Evolutionary conservation across 2,797 vertebrate species (phyloP).

Genomic region (Mico argentatus): DNA sequence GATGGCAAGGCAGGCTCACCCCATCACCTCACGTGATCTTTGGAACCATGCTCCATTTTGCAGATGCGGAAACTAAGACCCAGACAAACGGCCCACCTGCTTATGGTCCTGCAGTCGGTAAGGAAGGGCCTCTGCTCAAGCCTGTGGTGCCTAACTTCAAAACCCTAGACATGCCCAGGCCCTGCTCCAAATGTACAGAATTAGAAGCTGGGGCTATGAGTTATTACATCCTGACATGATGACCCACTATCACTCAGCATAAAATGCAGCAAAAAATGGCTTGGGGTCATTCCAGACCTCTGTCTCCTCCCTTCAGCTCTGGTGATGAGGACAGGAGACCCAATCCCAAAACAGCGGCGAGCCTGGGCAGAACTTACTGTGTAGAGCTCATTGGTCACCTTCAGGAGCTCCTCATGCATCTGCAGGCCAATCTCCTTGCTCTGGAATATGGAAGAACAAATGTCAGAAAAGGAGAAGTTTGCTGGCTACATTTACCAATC

Average conservation of each 20-base stretch:
- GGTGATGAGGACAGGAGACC: neutral
- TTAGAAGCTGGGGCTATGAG: neutral
- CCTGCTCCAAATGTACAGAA: neutral
- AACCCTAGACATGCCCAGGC: neutral
- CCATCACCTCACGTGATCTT: neutral
- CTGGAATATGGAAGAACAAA: conserved; percentile 86
- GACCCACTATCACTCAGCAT: neutral
- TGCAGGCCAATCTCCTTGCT: conserved; percentile 99
- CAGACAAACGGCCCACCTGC: neutral
- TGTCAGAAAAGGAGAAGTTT: neutral
- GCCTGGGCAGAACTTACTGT: conserved; percentile 90
- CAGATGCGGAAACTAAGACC: neutral
- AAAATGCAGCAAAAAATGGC: neutral
- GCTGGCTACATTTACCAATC: neutral
- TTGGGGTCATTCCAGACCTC: neutral
- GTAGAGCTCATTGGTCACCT: conserved; percentile 98
- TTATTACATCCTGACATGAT: neutral
- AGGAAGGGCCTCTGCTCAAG: neutral
- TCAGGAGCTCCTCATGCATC: conserved; percentile 98
- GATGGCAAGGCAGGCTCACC: neutral
- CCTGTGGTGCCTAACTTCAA: neutral
- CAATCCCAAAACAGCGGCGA: neutral
- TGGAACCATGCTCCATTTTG: neutral
- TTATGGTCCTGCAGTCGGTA: neutral
- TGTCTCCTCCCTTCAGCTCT: neutral